Base-by-base conservation (phyloP, 2,797 vertebrate species). In the Sebastolobus alascanus region DNA sequence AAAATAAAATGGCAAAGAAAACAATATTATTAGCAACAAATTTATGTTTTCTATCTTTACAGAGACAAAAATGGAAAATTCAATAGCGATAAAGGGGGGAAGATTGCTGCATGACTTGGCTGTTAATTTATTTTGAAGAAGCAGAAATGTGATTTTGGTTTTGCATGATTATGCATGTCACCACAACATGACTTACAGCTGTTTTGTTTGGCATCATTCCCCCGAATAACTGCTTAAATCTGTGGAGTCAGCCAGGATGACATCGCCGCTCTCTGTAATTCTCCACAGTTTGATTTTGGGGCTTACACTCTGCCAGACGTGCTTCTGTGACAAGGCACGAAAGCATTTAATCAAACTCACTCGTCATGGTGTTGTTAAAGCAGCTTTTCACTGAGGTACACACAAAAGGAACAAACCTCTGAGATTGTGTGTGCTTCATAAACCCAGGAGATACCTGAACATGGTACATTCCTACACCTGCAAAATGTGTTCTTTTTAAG, bases 201-300 rank as follows among this genome's bases (percentile, higher is more conserved):
- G 65, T 68, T 72, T 60, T 38, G 29, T 68, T 85, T 89, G 87
- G 84, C 67, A 11, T 6, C 8, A 1, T 72, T 85, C 7, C 65
- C 73, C 60, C 3, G 2, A 80, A 67, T 38, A 74, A 38, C 73
- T 66, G 80, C 72, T 84, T 73, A 67, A 46, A 65, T 80, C 67
- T 82, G 73, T 33, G 16, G 20, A 55, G 46, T 82, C 76, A 59
- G 52, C 37, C 73, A 54, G 61, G 50, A 56, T 68, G 60, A 77
- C 60, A 43, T 73, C 1, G 2, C 63, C 4, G 1, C 38, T 43
- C 55, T 77, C 46, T 64, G 59, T 63, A 81, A 72, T 83, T 70
- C 71, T 74, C 38, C 27, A 37, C 20, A 20, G 38, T 79, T 80
- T 60, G 63, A 64, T 82, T 78, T 72, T 18, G 2, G 33, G 55